Percentiles rank a stretch among this genome's conserved stretches.
These are phyloP conservation scores for Penelope pileata DNA, from an alignment of 2,113 vertebrate genomes.

Conservation along the genomic window DNA sequence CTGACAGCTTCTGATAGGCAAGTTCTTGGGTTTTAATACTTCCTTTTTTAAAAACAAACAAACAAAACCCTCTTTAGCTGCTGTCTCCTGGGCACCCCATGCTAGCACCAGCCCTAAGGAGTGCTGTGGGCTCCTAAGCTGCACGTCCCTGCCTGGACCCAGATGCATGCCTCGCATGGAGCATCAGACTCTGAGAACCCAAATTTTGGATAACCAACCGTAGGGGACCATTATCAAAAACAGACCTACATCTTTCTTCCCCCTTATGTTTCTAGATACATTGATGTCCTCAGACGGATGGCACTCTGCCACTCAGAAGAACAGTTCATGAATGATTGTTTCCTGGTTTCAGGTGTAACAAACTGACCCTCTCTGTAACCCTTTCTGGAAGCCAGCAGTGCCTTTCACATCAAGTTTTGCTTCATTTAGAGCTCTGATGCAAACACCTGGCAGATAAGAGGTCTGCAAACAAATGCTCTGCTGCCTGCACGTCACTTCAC, in stretches of 20 bases:
- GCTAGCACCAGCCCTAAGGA: background rate
- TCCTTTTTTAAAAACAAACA: too few relatives aligned
- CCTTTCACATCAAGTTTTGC: background rate
- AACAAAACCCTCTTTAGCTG: background rate
- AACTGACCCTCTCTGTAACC: slow-evolving; percentile 6
- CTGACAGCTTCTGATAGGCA: background rate
- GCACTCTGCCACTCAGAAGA: background rate
- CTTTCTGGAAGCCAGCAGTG: background rate
- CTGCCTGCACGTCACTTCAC: background rate
- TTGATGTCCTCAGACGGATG: background rate
- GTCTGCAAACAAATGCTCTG: slow-evolving; percentile 3
- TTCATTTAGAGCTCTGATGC: slow-evolving; percentile 10
- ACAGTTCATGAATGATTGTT: background rate
- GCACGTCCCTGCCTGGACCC: background rate
- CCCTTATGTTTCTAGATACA: background rate
- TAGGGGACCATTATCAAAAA: background rate
- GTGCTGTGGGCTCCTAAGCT: background rate
- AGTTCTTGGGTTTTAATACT: background rate
- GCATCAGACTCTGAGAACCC: background rate
- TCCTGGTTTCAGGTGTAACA: background rate
- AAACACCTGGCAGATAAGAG: slow-evolving; percentile 28
- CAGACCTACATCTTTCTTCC: background rate
- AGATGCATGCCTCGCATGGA: background rate
- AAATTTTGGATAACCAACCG: background rate
- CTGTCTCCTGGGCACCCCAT: background rate